These are phyloP conservation scores for Falcunculus frontatus DNA, from an alignment of 2,113 vertebrate genomes.

Conservation along the genomic window DNA sequence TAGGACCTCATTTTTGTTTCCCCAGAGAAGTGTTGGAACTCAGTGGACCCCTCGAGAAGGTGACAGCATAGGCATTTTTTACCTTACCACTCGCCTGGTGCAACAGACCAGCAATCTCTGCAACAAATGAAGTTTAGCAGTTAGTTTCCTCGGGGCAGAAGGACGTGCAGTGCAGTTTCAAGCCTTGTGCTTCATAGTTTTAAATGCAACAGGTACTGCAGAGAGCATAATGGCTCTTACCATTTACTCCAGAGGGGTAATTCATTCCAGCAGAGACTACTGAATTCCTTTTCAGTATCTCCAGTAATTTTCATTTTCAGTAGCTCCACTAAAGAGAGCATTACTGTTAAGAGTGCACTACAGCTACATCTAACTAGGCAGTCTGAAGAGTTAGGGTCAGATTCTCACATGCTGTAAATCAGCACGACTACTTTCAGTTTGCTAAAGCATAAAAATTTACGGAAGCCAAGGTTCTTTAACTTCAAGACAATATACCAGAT, in stretches of 20 bases:
- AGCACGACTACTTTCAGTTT: not conserved
- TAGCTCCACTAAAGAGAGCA: not conserved
- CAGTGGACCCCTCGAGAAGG: not conserved
- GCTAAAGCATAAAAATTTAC: not conserved
- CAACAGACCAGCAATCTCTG: not conserved
- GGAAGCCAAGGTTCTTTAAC: not conserved
- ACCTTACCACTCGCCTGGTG: accelerated
- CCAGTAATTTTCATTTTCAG: not conserved
- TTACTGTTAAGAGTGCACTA: not conserved
- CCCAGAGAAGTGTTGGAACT: not conserved
- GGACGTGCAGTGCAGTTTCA: not conserved
- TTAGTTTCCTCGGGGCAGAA: not conserved
- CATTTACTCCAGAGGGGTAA: not conserved
- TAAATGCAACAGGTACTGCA: not conserved
- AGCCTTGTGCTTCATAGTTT: not conserved
- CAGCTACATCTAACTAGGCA: not conserved
- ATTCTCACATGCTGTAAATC: not conserved
- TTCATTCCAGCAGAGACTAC: not conserved
- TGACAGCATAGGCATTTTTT: not conserved
- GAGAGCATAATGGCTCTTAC: not conserved
- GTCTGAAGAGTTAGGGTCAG: not conserved
- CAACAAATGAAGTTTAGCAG: not conserved
- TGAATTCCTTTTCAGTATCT: not conserved
- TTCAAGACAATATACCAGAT: not conserved
- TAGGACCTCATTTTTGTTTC: not conserved